A percentile compares a stretch with the other conserved stretches of the same genome.
phyloP scores from a whole-genome alignment of 2,113 vertebrate genomes.

The Melanotaenia duboulayi region DNA sequence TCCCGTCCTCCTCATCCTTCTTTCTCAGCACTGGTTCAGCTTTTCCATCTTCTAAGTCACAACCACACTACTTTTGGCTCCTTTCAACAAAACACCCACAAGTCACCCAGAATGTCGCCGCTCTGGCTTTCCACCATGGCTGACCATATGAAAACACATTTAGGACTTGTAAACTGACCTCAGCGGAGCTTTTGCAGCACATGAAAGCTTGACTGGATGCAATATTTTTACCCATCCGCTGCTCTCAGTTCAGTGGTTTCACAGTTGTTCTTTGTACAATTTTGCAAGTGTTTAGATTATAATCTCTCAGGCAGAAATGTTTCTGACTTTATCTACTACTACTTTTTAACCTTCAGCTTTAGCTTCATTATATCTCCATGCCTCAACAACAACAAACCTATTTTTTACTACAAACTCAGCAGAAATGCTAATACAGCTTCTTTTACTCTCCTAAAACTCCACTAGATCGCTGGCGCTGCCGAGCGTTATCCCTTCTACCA shows the following conservation, averaged over 20 bases:
- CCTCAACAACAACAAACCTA: neutral
- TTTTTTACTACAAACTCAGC: conserved; percentile 33
- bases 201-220: conserved; percentile 39
- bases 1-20: neutral
- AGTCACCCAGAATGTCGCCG: conserved; percentile 59
- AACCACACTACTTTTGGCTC: conserved; percentile 38
- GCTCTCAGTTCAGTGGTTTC: conserved; percentile 37
- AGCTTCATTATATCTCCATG: conserved; percentile 35
- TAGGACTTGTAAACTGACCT: conserved; percentile 60
- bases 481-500: too few species aligned
- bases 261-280: conserved; percentile 27
- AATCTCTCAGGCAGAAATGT: neutral
- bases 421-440: conserved; percentile 41
- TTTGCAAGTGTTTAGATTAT: conserved; percentile 22
- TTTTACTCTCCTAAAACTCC: neutral
- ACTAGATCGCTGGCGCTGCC: too few species aligned
- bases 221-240: conserved; percentile 47
- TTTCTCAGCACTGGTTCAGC: conserved; percentile 51
- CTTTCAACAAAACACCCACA: conserved; percentile 65
- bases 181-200: conserved; percentile 52
- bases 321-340: conserved; percentile 20
- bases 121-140: conserved; percentile 51
- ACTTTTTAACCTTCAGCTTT: neutral
- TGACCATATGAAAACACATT: conserved; percentile 64
- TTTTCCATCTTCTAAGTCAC: conserved; percentile 58